These are phyloP conservation scores for Erethizon dorsatum DNA, from an alignment of 2,797 vertebrate species.

Conservation along the genomic window DNA sequence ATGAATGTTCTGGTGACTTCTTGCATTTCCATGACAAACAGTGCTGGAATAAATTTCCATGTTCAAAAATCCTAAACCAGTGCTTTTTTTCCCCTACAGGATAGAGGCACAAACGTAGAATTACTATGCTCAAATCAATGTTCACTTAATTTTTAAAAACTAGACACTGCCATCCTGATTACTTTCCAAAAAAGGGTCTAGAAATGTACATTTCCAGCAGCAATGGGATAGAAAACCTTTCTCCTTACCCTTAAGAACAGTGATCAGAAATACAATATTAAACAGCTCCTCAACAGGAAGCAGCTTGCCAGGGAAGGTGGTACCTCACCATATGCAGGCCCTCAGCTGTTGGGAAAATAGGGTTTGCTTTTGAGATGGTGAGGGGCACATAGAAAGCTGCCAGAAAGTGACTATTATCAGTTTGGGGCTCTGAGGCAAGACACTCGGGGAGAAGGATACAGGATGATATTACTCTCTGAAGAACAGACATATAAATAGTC, in stretches of 20 bases:
- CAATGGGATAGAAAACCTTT: not conserved
- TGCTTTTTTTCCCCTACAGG: not conserved
- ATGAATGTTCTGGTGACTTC: not conserved
- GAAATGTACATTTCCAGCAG: not conserved
- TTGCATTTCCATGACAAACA: not conserved
- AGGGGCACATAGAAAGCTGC: not conserved
- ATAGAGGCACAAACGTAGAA: not conserved
- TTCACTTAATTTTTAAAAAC: not conserved
- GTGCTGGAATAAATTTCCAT: not conserved
- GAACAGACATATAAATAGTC: not conserved
- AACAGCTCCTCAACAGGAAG: not conserved
- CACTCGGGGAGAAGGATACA: not conserved
- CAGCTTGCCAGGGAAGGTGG: not conserved
- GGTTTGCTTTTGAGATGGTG: not conserved
- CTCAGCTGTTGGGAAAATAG: no score
- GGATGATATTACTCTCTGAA: not conserved
- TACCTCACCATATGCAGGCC: accelerated
- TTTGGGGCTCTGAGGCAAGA: not conserved
- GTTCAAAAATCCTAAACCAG: not conserved
- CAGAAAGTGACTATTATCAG: no score
- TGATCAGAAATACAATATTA: no score
- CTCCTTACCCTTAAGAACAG: not conserved
- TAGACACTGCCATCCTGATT: not conserved
- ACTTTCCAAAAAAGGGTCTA: not conserved
- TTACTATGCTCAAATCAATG: not conserved